Conservation (phyloP, 2,113 vertebrate species). For the Dasypus novemcinctus region DNA sequence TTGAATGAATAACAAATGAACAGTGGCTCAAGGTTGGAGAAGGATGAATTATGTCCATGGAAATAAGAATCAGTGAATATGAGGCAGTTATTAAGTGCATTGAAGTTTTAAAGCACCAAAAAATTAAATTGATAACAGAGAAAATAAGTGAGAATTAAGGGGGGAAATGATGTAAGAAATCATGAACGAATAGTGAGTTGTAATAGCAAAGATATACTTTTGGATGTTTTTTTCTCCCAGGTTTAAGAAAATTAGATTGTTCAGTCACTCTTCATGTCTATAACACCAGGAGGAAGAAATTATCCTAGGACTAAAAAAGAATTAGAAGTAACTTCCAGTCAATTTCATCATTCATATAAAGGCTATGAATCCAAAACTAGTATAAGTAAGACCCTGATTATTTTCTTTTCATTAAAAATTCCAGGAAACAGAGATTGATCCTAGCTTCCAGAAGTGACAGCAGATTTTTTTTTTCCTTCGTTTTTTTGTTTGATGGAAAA, state of each 20-base stretch:
- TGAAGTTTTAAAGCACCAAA: neutral
- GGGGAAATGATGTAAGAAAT: neutral
- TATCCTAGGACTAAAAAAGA: neutral
- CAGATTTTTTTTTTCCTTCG: neutral
- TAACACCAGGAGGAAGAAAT: neutral
- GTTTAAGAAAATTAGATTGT: neutral
- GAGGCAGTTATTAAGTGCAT: neutral
- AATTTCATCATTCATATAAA: neutral
- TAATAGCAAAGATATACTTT: neutral
- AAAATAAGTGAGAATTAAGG: neutral
- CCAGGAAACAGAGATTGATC: neutral
- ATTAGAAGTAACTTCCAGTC: neutral
- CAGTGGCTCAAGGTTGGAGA: neutral
- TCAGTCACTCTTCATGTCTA: neutral
- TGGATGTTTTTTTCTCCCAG: neutral
- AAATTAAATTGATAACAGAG: neutral
- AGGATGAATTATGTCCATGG: constrained; percentile 36
- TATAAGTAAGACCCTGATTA: neutral
- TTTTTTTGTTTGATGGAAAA: neutral
- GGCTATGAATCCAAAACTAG: neutral
- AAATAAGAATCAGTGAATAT: constrained; percentile 21
- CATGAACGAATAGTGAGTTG: neutral
- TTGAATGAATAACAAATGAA: constrained; percentile 60
- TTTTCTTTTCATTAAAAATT: neutral
- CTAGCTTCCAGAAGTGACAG: neutral